These are phyloP conservation scores for Gymnarchus niloticus DNA, from an alignment of 2,113 vertebrate genomes.

Conservation along the genomic window DNA sequence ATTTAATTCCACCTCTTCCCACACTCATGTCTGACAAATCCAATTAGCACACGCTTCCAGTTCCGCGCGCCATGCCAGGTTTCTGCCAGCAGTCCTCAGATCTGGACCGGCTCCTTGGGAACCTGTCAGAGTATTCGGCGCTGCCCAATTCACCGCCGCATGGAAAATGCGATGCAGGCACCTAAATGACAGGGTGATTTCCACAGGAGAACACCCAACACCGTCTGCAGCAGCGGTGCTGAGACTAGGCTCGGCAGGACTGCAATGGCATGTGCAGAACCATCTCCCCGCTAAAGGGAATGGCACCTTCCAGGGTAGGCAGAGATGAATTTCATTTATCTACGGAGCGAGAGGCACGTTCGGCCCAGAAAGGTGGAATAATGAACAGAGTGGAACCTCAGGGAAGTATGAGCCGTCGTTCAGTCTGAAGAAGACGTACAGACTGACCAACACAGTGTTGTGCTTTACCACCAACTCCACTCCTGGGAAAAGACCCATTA, in stretches of 20 bases:
- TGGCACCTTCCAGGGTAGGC: neutral
- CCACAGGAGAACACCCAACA: no score
- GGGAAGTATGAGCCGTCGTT: neutral
- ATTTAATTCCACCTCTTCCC: constrained; percentile 46
- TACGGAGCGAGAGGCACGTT: neutral
- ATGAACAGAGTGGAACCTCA: neutral
- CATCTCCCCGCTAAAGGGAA: neutral
- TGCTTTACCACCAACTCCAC: no score
- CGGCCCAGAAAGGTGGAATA: neutral
- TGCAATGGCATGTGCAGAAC: no score
- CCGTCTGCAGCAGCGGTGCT: neutral
- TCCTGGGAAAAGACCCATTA: no score
- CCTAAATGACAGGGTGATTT: neutral
- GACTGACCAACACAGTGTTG: no score
- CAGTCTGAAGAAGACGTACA: no score
- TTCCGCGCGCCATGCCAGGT: constrained; percentile 23
- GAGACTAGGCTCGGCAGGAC: neutral
- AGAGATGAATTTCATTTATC: neutral
- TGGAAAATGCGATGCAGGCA: neutral
- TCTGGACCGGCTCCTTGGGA: constrained; percentile 25
- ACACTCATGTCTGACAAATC: constrained; percentile 48
- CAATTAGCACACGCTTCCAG: constrained; percentile 35
- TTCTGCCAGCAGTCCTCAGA: constrained; percentile 32
- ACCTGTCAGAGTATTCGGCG: neutral
- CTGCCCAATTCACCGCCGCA: neutral